Evolutionary conservation across 2,113 vertebrate genomes (phyloP).

Genomic region (Mobula birostris): DNA sequence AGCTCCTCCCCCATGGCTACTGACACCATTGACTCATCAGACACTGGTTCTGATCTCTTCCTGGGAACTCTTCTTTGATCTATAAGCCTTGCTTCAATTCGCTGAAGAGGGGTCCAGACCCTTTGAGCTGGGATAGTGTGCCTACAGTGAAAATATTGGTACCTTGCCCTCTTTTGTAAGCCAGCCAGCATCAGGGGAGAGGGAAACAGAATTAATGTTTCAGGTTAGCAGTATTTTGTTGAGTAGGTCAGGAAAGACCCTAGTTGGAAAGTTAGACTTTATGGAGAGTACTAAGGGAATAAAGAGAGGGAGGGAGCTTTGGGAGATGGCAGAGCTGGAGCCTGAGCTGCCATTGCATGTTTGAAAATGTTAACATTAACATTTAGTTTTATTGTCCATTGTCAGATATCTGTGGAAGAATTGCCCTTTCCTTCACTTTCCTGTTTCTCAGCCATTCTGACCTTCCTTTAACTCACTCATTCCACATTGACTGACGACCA

Average conservation of each 20-base stretch:
- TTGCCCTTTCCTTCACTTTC: neutral
- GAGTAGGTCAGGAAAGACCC: too few relatives aligned
- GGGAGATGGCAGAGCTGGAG: neutral
- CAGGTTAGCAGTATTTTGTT: neutral
- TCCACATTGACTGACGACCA: too few relatives aligned
- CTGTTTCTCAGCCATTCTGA: neutral
- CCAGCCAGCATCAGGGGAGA: neutral
- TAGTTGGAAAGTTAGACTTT: neutral
- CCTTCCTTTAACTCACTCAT: neutral
- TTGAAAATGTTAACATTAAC: neutral
- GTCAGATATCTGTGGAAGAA: neutral
- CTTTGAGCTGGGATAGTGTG: too few relatives aligned
- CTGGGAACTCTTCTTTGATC: too few relatives aligned
- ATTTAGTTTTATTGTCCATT: neutral
- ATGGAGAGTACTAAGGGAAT: neutral
- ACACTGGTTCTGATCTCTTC: too few relatives aligned
- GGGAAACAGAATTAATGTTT: neutral
- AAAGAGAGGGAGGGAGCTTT: neutral
- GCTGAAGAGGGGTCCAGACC: too few relatives aligned
- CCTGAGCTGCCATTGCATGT: neutral
- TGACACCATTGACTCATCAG: too few relatives aligned
- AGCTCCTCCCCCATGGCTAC: too few relatives aligned
- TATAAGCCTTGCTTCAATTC: too few relatives aligned
- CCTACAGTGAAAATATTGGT: too few relatives aligned
- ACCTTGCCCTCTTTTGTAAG: neutral